Base-by-base conservation (phyloP, 1,140 invertebrate species). In the Holcopasites calliopsidis region DNA sequence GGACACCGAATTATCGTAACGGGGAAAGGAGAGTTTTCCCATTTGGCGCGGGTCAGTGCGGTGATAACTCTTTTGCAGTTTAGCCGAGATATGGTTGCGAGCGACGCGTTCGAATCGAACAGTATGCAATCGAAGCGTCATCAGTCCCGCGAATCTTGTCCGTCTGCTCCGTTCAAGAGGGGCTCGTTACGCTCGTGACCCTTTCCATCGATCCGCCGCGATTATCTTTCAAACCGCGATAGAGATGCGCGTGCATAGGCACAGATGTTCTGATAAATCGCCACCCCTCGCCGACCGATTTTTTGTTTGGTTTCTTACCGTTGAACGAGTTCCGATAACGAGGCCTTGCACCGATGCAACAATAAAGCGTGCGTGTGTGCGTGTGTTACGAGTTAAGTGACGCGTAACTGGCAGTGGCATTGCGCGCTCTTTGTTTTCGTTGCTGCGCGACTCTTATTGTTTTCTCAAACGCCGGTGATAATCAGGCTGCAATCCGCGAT, bases 41-140 rank as follows among this genome's bases (percentile, higher is more conserved):
- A 77, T 80, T 77, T 62, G 70, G 54, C 76, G 82, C 50, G 81
- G 81, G 80, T 83, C 80, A 77, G 47, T 49, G 52, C 21, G 64
- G 23, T 21, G 81, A 83, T 82, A 82, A 75, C 44, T 77, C 54
- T 49, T 28, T n/a, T n/a, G 68, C 58, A 75, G 38, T 31, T 83
- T 26, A 11, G 23, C 57, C 3, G 38, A 16, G 74, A 66, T 70
- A 61, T n/a, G n/a, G n/a, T n/a, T n/a, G n/a, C n/a, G n/a, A n/a
- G n/a, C n/a, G n/a, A n/a, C n/a, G n/a, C n/a, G n/a, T n/a, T n/a
- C n/a, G n/a, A n/a, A n/a, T n/a, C n/a, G n/a, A n/a, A n/a, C n/a
- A n/a, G n/a, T n/a, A n/a, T n/a, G n/a, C n/a, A n/a, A n/a, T n/a
- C n/a, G n/a, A n/a, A n/a, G n/a, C n/a, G n/a, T n/a, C n/a, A n/a